Conservation (phyloP, 2,797 vertebrate genomes). For the Megalops cyprinoides region DNA sequence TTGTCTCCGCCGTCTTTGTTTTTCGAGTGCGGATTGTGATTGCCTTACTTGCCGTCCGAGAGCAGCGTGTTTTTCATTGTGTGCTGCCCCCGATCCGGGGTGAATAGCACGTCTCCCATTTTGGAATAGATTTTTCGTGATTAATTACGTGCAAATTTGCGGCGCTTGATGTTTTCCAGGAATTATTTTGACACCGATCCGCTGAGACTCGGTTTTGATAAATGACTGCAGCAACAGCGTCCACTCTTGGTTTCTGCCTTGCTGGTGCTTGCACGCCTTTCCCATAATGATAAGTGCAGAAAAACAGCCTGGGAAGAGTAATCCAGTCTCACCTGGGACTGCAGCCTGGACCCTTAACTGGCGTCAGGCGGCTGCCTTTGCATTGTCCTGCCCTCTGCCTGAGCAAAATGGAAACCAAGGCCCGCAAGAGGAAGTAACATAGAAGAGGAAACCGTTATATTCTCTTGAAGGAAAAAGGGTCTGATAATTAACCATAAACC, state of each 20-base stretch:
- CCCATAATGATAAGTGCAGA: neutral
- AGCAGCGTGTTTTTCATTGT: no score
- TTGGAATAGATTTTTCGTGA: neutral
- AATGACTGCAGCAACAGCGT: neutral
- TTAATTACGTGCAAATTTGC: neutral
- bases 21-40: no score
- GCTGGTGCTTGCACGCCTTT: neutral
- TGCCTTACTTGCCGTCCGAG: no score
- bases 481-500: no score
- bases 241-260: neutral
- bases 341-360: neutral
- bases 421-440: no score
- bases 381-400: no score
- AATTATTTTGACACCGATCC: neutral
- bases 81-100: no score
- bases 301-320: no score
- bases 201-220: neutral
- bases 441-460: no score
- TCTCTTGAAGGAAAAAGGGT: no score
- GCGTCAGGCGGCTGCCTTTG: neutral
- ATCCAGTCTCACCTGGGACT: neutral
- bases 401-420: no score
- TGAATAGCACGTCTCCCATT: neutral
- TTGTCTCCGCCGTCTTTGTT: no score
- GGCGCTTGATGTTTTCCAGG: neutral